Conservation (phyloP, 2,797 vertebrate genomes). For the Parauchenoglanis ngamensis region DNA sequence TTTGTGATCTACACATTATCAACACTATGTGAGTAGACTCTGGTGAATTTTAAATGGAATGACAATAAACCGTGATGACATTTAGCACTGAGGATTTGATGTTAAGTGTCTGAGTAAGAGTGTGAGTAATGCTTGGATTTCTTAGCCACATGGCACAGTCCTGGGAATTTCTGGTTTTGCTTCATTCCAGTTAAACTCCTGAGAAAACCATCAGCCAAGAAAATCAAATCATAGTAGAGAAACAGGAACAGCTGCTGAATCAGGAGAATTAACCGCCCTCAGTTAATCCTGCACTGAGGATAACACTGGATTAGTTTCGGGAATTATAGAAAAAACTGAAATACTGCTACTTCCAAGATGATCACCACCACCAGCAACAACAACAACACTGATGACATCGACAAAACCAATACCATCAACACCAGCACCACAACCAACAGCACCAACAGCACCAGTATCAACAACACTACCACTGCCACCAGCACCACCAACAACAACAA, state of each 20-base stretch:
- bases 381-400: not conserved
- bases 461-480: not conserved
- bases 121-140: not conserved
- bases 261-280: not conserved
- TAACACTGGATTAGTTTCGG: not conserved
- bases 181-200: not conserved
- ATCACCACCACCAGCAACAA: fast-evolving
- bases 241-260: not conserved
- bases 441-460: not conserved
- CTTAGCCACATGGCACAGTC: not conserved
- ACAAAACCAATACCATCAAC: not conserved
- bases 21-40: not conserved
- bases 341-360: not conserved
- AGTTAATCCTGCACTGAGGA: not conserved
- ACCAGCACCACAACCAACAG: not conserved
- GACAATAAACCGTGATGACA: not conserved
- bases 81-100: not conserved
- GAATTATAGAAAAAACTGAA: not conserved
- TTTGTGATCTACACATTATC: no score
- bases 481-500: fast-evolving
- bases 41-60: not conserved
- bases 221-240: not conserved
- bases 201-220: not conserved
- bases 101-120: not conserved
- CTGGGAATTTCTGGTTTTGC: not conserved